These are phyloP conservation scores for Fulica atra DNA, from an alignment of 2,113 vertebrate species.

Conservation along the genomic window DNA sequence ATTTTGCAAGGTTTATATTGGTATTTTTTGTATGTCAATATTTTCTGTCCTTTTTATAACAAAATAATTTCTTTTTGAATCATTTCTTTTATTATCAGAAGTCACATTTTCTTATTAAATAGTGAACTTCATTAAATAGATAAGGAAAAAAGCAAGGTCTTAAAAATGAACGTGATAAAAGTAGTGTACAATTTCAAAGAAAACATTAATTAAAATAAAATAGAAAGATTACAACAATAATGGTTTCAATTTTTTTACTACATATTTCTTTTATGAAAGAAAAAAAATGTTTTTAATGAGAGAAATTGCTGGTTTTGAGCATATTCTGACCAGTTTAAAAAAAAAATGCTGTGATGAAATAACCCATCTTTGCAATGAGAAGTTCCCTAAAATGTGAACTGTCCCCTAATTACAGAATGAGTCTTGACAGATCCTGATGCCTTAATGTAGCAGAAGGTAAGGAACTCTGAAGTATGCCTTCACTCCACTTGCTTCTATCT, in stretches of 20 bases:
- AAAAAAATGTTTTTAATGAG: not conserved
- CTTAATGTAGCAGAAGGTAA: not conserved
- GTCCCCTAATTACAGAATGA: not conserved
- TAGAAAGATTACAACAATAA: not conserved
- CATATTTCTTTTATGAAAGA: not conserved
- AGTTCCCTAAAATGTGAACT: not conserved
- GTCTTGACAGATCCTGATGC: not conserved
- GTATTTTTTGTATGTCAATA: not conserved
- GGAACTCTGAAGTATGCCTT: not conserved
- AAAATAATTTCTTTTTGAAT: not conserved
- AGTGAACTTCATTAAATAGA: not conserved
- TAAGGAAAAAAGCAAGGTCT: not conserved
- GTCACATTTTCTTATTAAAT: not conserved
- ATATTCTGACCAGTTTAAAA: not conserved
- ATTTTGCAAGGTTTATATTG: not conserved
- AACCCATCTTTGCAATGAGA: rapidly evolving
- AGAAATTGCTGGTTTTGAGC: not conserved
- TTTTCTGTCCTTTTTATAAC: not conserved
- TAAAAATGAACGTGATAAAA: constrained; percentile 17
- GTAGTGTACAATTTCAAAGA: not conserved
- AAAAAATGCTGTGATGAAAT: not conserved
- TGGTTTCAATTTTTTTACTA: not conserved
- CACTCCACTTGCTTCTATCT: not conserved
- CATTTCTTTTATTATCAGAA: not conserved
- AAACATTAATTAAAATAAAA: constrained; percentile 21